These are phyloP conservation scores for Pseudopleuronectes americanus DNA, from an alignment of 2,797 vertebrate genomes.

Conservation along the genomic window DNA sequence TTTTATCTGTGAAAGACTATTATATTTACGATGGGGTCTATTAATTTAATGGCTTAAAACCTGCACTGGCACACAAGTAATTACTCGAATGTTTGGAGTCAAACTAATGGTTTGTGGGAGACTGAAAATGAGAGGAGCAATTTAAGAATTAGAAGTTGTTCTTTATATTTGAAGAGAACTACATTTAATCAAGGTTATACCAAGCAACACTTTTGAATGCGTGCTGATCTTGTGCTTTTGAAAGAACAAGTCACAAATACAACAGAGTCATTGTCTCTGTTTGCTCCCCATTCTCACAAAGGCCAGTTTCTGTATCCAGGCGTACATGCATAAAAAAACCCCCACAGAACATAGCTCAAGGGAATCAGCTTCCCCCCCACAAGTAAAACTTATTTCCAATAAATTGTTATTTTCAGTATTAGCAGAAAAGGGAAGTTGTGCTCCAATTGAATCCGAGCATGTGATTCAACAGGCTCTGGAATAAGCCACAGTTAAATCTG, in stretches of 20 bases:
- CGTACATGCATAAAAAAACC: neutral
- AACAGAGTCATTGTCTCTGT: neutral
- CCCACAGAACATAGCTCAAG: neutral
- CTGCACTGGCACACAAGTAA: neutral
- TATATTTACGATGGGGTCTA: neutral
- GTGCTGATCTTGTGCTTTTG: neutral
- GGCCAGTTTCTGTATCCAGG: neutral
- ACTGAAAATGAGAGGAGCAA: neutral
- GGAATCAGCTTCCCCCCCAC: neutral
- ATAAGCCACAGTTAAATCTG: constrained; percentile 14
- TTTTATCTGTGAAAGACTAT: too few relatives aligned
- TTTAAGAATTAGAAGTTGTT: too few relatives aligned
- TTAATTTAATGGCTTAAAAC: neutral
- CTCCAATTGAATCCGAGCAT: constrained; percentile 15
- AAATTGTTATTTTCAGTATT: constrained; percentile 7
- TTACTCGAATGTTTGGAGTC: neutral
- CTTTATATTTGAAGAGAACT: too few relatives aligned
- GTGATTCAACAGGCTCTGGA: constrained; percentile 26
- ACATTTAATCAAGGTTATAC: too few relatives aligned
- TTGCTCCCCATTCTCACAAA: neutral
- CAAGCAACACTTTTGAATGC: neutral
- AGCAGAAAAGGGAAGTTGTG: constrained; percentile 23
- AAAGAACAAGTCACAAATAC: neutral
- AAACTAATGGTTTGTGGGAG: neutral
- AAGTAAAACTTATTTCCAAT: neutral